These are phyloP conservation scores for Tortrix viridana DNA, from an alignment of 2,888 invertebrate genomes.

Conservation along the genomic window DNA sequence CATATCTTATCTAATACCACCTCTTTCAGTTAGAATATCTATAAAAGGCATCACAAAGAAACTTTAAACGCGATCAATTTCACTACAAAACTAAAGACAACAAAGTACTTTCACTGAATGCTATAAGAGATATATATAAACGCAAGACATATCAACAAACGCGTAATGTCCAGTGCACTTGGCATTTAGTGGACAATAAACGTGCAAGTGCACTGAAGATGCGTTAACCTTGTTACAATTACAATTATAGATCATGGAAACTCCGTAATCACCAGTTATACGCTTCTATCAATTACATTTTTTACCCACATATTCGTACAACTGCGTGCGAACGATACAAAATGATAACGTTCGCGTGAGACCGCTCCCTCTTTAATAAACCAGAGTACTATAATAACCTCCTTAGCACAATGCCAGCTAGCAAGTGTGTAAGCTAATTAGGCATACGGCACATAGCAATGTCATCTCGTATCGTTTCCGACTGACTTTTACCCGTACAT, in stretches of 20 bases:
- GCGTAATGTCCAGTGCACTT: neutral
- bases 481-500: constrained; percentile 75
- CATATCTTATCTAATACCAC: too few relatives aligned
- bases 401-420: constrained; percentile 32
- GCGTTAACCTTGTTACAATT: constrained; percentile 33
- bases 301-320: constrained; percentile 21
- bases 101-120: too few relatives aligned
- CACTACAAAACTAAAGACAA: too few relatives aligned
- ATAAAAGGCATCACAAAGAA: too few relatives aligned
- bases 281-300: constrained; percentile 30
- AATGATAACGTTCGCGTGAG: constrained; percentile 39
- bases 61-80: too few relatives aligned
- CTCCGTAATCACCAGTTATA: constrained; percentile 15
- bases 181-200: constrained; percentile 33
- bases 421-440: constrained; percentile 33
- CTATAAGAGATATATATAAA: neutral
- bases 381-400: constrained; percentile 31
- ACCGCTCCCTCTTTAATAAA: constrained; percentile 39
- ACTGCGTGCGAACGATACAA: constrained; percentile 33
- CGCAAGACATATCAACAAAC: neutral
- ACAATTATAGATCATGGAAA: constrained; percentile 27
- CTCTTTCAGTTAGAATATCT: too few relatives aligned
- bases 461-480: constrained; percentile 71
- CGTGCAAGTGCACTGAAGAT: constrained; percentile 22
- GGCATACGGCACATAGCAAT: constrained; percentile 63